Conservation (phyloP, 1,140 invertebrate species). For the Charaxes varanes region DNA sequence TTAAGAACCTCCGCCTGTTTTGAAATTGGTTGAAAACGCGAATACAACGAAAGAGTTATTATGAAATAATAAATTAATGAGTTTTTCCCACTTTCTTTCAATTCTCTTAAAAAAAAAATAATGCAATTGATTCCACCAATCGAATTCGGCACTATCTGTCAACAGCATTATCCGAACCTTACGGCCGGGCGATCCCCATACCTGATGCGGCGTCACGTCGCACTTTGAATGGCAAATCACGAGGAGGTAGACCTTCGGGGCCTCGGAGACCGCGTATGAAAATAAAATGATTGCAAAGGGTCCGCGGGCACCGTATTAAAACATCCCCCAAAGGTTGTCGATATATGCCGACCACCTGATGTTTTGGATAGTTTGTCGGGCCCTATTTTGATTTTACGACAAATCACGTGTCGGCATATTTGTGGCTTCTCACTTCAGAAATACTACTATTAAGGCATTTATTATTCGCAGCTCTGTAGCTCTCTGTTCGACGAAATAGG, state of each 20-base stretch:
- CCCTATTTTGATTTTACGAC: constrained; percentile 43
- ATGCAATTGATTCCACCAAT: constrained; percentile 48
- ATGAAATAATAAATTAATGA: too few species aligned
- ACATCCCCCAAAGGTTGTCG: constrained; percentile 54
- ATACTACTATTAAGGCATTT: too few species aligned
- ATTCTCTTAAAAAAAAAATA: too few species aligned
- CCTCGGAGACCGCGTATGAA: constrained; percentile 63
- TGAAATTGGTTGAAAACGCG: too few species aligned
- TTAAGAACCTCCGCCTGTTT: too few species aligned
- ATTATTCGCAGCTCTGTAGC: too few species aligned
- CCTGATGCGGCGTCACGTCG: constrained; percentile 67
- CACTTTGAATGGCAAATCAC: constrained; percentile 70
- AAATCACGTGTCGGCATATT: neutral
- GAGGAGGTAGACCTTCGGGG: constrained; percentile 62
- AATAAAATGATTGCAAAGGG: constrained; percentile 72
- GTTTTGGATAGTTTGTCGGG: constrained; percentile 50
- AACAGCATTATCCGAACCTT: constrained; percentile 56
- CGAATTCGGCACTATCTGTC: constrained; percentile 48
- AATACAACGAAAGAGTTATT: too few species aligned
- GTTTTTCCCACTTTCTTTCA: too few species aligned
- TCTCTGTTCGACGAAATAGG: too few species aligned
- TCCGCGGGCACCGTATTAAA: constrained; percentile 58
- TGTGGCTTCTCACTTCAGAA: too few species aligned
- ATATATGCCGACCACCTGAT: constrained; percentile 49
- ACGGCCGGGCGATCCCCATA: constrained; percentile 36